Conservation (phyloP, 2,113 vertebrate genomes). For the Dicentrarchus labrax region DNA sequence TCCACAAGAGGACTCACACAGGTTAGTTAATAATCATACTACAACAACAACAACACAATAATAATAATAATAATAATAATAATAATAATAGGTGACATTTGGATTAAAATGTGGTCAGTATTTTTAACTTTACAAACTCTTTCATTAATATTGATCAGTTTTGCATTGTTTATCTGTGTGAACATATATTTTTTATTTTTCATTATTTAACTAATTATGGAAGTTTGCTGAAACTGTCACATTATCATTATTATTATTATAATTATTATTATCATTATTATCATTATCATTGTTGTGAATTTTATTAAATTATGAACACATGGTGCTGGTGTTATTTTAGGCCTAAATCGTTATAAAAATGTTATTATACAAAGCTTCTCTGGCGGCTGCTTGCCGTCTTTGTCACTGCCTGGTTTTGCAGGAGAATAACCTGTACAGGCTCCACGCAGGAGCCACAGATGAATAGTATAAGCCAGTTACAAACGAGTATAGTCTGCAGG, state of each 20-base stretch:
- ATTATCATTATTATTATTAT: neutral
- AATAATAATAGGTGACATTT: neutral
- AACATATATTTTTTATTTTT: neutral
- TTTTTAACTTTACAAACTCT: neutral
- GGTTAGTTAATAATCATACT: conserved; percentile 70
- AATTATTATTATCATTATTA: too few species aligned
- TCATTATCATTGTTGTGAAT: neutral
- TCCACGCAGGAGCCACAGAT: conserved; percentile 33
- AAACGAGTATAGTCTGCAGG: conserved; percentile 55
- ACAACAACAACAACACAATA: conserved; percentile 14
- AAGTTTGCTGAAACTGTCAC: neutral
- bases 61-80: conserved; percentile 18
- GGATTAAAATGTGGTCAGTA: neutral
- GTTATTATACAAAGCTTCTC: neutral
- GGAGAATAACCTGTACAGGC: conserved; percentile 14
- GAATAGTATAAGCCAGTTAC: conserved; percentile 46
- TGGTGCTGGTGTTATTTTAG: neutral
- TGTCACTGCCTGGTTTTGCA: conserved; percentile 18
- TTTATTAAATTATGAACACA: neutral
- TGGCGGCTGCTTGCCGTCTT: neutral
- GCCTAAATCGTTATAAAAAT: conserved; percentile 8
- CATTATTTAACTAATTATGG: neutral
- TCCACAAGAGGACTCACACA: conserved; percentile 87
- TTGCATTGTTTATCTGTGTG: neutral
- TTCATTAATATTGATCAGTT: neutral